Base-by-base conservation (phyloP, 37 sponge, comb jelly and placozoan species). In the Halisarca cf. caerulea region DNA sequence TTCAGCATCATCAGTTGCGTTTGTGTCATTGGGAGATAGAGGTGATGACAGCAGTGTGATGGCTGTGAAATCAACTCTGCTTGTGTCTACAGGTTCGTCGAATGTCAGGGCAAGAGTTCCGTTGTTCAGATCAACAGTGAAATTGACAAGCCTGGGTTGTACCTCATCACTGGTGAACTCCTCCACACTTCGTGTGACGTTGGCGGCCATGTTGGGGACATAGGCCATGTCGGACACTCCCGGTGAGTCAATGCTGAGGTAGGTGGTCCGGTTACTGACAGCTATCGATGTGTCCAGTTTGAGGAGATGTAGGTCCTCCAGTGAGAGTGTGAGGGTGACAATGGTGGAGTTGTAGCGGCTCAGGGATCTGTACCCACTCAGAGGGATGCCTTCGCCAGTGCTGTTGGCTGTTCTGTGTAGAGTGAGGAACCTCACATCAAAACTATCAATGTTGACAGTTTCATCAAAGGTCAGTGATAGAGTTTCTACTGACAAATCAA, bases 381-480 rank as follows among this genome's bases (percentile, higher is more conserved):
- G 15, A n/a, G 6, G 64, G 6, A 62, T 62, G 30, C 30, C 64
- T 30, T 6, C 15, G 64, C 6, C 64, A 62, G 7, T 20, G 15
- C 30, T 30, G 64, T 75, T 28, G 30, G 25, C 30, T 30, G 64
- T 7, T 7, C 30, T 23, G 7, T n/a, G 30, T 6, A 62, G n/a
- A 62, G 64, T 62, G 6, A 62, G 30, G 15, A 7, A 62, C 6
- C 88, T 86, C 32, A 87, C 66, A 59, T 88, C 78, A 23, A 93
- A 45, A 23, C 92, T 96, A 24, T 82, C 84, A 25, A 86, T 78
- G 81, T 94, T 89, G 42, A 96, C 85, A 4, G 90, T 89, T 77
- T 96, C 97, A 78, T 91, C 94, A 82, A 94, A 96, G 47, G 94
- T 94, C 33, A 96, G 89, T 8, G 61, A 20, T 38, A 96, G 82